Base-by-base conservation (phyloP, 2,888 invertebrate genomes). In the Eulithis testata region DNA sequence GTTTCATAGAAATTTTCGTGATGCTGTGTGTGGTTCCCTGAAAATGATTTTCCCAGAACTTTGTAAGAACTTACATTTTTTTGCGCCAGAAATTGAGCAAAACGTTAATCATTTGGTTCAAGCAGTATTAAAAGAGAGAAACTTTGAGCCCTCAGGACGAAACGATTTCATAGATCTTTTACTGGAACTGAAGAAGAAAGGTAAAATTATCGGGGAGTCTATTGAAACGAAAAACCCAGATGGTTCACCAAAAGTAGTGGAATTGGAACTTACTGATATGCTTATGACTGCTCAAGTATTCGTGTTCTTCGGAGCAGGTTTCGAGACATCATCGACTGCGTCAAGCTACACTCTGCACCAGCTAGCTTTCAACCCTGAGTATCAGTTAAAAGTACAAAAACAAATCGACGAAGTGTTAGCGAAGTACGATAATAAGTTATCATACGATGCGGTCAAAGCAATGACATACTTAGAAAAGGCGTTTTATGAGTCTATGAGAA, bases 291-390 rank as follows among this genome's bases (percentile, higher is more conserved):
- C 92, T 3, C 92, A 91, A 81, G 86, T 87, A 0, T 91, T 93
- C 73, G 86, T 90, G 5, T 92, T 92, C 71, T 92, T 93, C 53
- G 92, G 87, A 14, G 94, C 93, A 62, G 94, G 94, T 7, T 94
- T 92, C 71, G 94, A 94, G 76, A 94, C 94, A 3, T 94, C 94
- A 0, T 93, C 94, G 0, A 89, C 91, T 1, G 87, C 92, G 4
- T 88, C 94, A 0, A 91, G 93, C 81, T 93, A 87, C 55, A 85
- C 90, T 3, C 78, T 93, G n/a, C 93, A 93, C 71, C 87, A 90
- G 69, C 76, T 94, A 9, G 93, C 94, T 36, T 89, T 86, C 21
- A 80, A 93, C 73, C 89, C 89, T 3, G 89, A 93, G 3, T 86
- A 84, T 43, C 94, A 94, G 73, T 79, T 80, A 58, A 92, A 85